Base-by-base conservation (phyloP, 2,113 vertebrate species). In the Odontesthes bonariensis region DNA sequence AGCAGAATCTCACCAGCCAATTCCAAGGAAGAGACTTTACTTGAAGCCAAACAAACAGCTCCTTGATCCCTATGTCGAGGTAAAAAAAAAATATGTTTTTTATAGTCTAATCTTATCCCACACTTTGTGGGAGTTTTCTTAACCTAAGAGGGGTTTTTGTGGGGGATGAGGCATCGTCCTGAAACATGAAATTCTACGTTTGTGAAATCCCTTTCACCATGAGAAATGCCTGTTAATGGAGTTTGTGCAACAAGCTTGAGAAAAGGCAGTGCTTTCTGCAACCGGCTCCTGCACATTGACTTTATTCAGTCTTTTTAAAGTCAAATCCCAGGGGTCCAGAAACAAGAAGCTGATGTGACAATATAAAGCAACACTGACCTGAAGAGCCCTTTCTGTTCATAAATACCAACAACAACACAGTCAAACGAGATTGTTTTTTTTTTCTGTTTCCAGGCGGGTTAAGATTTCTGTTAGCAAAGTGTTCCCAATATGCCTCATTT, bases 251-350 rank as follows among this genome's bases (percentile, higher is more conserved):
- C 16, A n/a, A 7, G 1, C 17, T 8, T 49, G 14, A 47, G 1
- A 47, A 6, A 17, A 16, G 3, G 2, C 14, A 2, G 14, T 16
- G 5, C 17, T 47, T 47, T 17, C 40, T 42, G 4, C 13, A 47
- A 47, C 5, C 16, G 7, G 40, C 1, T 10, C 17, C 31, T 67
- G 31, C 14, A 47, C 52, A 32, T 75, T 79, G 62, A 73, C 59
- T 81, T 85, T 44, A 76, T 60, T 66, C 5, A 49, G 32, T 12
- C 86, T 85, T 77, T 81, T 78, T 59, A 69, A 87, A 72, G 12
- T 6, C 57, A 56, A 40, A 86, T 67, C 6, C 82, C 32, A 42
- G 69, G 63, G 66, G 38, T 67, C 32, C 19, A 40, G 8, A 55
- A 74, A 78, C 35, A 54, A 38, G 10, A 38, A 2, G 35, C 22